phyloP scores from a whole-genome alignment of 2,888 invertebrate species.

The Crioceris asparagi region DNA sequence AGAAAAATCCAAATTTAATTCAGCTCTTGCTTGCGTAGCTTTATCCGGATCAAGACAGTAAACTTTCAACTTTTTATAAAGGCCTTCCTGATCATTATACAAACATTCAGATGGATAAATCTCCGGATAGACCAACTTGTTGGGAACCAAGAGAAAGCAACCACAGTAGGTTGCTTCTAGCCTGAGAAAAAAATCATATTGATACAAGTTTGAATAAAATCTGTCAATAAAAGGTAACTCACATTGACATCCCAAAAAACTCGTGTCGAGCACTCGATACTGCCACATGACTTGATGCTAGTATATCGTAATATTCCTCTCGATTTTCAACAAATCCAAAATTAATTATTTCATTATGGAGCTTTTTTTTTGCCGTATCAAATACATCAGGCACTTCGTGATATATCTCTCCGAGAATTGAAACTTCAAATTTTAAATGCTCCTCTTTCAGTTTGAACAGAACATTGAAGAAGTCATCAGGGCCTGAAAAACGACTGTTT shows the following conservation, averaged over 20 bases:
- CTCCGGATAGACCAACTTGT: constrained; percentile 60
- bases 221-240: constrained; percentile 27
- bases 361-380: constrained; percentile 39
- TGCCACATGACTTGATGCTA: constrained; percentile 50
- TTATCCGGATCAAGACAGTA: constrained; percentile 42
- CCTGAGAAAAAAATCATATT: constrained; percentile 44
- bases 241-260: constrained; percentile 69
- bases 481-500: constrained; percentile 26
- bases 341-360: constrained; percentile 41
- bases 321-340: constrained; percentile 50
- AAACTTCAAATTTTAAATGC: constrained; percentile 46
- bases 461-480: constrained; percentile 50
- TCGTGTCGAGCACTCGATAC: constrained; percentile 66
- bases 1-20: constrained; percentile 36
- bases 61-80: constrained; percentile 44
- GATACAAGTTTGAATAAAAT: not conserved
- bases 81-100: constrained; percentile 47
- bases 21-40: constrained; percentile 31
- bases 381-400: constrained; percentile 51
- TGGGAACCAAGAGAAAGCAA: constrained; percentile 61
- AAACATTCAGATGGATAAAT: constrained; percentile 52
- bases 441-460: constrained; percentile 42
- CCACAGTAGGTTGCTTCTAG: constrained; percentile 57
- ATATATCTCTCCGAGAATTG: constrained; percentile 53
- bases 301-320: constrained; percentile 45